A percentile compares a stretch with the other conserved stretches of the same genome.
Conservation (phyloP, 2,797 vertebrate genomes). For the Aplochiton taeniatus region DNA sequence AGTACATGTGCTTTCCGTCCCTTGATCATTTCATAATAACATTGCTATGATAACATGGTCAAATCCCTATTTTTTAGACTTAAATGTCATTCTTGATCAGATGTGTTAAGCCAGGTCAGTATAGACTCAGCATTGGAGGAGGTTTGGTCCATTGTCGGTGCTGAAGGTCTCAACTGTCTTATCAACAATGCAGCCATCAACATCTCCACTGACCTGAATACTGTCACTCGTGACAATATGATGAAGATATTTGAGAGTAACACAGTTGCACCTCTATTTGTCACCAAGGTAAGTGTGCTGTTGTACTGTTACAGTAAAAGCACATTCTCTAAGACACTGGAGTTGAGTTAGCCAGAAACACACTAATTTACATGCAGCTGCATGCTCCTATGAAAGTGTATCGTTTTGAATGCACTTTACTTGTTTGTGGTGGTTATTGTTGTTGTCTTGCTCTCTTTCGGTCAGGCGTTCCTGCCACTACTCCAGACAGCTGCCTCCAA, state of each 20-base stretch:
- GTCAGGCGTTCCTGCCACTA: conserved; percentile 61
- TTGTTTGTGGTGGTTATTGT: background rate
- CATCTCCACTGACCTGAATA: conserved; percentile 47
- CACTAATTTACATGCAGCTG: too few species aligned
- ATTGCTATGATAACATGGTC: background rate
- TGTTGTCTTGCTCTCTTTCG: background rate
- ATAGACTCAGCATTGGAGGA: conserved; percentile 61
- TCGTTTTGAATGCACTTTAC: background rate
- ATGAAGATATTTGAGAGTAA: conserved; percentile 69
- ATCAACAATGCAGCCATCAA: conserved; percentile 78
- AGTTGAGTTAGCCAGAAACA: background rate
- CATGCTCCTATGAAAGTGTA: too few species aligned
- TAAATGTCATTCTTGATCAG: conserved; percentile 43
- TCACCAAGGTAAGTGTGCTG: conserved; percentile 66
- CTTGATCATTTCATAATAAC: too few species aligned
- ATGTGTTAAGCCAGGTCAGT: conserved; percentile 65
- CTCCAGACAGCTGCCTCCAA: conserved; percentile 63
- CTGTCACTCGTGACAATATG: conserved; percentile 66
- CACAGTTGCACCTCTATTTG: conserved; percentile 64
- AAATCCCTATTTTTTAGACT: background rate
- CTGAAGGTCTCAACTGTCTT: conserved; percentile 71
- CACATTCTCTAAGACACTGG: background rate
- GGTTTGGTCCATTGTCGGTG: conserved; percentile 65
- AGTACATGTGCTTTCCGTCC: too few species aligned
- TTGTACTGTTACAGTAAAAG: background rate